Percentiles rank a stretch among this genome's conserved stretches.
phyloP scores from a whole-genome alignment of 2,797 vertebrate genomes.

The Microcaecilia unicolor region DNA sequence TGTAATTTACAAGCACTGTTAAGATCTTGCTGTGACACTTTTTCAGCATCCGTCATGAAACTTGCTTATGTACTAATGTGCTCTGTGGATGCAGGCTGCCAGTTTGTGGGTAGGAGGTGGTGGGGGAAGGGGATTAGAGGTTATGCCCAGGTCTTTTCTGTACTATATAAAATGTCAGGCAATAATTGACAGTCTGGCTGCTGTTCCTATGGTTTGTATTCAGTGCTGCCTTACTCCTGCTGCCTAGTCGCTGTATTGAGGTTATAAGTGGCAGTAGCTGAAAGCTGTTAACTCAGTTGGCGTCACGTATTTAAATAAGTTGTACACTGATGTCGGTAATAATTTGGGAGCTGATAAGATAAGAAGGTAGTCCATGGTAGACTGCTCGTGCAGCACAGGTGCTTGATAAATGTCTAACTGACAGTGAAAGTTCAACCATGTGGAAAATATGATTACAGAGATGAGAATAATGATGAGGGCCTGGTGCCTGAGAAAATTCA shows the following conservation, averaged over 20 bases:
- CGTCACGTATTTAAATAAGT: constrained; percentile 4
- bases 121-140: no score
- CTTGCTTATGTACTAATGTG: no score
- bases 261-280: not conserved
- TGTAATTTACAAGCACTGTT: no score
- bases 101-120: no score
- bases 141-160: no score
- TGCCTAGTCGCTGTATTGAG: constrained; percentile 4
- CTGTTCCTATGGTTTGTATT: not conserved
- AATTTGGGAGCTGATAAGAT: constrained; percentile 35
- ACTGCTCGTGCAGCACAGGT: constrained; percentile 3
- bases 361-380: constrained; percentile 30
- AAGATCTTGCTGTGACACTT: no score
- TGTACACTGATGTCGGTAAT: constrained; percentile 22
- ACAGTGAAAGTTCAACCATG: constrained; percentile 27
- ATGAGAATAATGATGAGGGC: constrained; percentile 29
- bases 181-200: constrained; percentile 4
- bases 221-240: constrained; percentile 1
- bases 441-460: constrained; percentile 48
- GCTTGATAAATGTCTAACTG: constrained; percentile 34
- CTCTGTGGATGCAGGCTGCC: no score
- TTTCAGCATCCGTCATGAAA: no score
- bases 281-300: not conserved
- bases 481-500: constrained; percentile 28
- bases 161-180: no score